phyloP scores from a whole-genome alignment of 1,140 invertebrate genomes.

The Kradibia gibbosae region DNA sequence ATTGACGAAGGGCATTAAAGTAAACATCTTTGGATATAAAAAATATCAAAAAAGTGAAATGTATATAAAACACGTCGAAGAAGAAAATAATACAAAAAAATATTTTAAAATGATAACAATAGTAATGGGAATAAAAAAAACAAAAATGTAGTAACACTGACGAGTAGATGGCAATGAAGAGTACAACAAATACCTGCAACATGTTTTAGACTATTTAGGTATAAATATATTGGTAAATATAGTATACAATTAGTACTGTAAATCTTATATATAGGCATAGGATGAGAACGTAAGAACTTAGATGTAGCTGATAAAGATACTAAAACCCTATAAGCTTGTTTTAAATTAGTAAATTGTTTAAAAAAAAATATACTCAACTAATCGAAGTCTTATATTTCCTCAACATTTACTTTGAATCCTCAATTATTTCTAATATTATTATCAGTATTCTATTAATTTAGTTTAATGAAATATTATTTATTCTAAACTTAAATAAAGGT shows the following conservation, averaged over 20 bases:
- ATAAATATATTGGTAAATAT: conserved; percentile 66
- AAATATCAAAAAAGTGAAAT: neutral
- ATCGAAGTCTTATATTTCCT: neutral
- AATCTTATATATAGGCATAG: conserved; percentile 61
- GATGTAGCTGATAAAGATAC: conserved; percentile 57
- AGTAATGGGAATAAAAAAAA: conserved; percentile 11
- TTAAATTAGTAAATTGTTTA: neutral
- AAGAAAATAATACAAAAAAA: neutral
- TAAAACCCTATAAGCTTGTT: conserved; percentile 59
- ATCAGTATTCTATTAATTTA: conserved; percentile 35
- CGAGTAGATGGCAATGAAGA: conserved; percentile 43
- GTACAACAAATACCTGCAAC: conserved; percentile 54
- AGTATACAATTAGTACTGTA: conserved; percentile 51
- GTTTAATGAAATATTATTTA: conserved; percentile 10
- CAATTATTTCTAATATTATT: conserved; percentile 26
- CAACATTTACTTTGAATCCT: neutral
- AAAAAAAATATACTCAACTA: conserved; percentile 6
- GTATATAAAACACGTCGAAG: neutral
- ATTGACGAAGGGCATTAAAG: conserved; percentile 20
- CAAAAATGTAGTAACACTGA: conserved; percentile 35
- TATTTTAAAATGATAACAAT: neutral
- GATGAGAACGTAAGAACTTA: conserved; percentile 63
- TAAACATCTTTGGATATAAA: neutral
- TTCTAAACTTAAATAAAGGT: neutral
- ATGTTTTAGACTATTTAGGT: conserved; percentile 53